Evolutionary conservation across 1,140 invertebrate genomes (phyloP).

Genomic region (Anastatus disparis): DNA sequence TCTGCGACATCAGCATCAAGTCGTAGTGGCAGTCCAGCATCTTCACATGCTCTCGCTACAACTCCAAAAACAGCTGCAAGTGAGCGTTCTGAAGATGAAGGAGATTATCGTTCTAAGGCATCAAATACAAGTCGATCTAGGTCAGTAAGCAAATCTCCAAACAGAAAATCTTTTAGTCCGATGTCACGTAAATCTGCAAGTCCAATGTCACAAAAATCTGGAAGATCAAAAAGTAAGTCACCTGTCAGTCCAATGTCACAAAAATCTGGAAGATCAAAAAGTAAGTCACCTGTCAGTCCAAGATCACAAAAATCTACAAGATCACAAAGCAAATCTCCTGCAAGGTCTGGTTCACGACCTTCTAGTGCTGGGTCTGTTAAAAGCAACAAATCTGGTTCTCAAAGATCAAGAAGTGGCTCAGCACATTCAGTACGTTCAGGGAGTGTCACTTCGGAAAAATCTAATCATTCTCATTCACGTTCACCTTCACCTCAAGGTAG

Average conservation of each 20-base stretch:
- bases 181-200: conserved; percentile 52
- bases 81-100: conserved; percentile 53
- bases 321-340: conserved; percentile 56
- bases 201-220: conserved; percentile 51
- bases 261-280: too few relatives aligned
- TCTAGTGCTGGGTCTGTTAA: conserved; percentile 56
- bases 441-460: conserved; percentile 36
- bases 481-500: conserved; percentile 56
- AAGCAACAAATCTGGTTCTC: conserved; percentile 62
- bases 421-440: conserved; percentile 45
- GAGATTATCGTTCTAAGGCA: conserved; percentile 48
- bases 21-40: conserved; percentile 53
- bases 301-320: conserved; percentile 55
- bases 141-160: conserved; percentile 54
- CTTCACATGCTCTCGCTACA: conserved; percentile 48
- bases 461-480: conserved; percentile 55
- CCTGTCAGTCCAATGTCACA: conserved; percentile 53
- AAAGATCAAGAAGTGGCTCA: conserved; percentile 58
- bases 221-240: too few relatives aligned
- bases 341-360: conserved; percentile 50
- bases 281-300: conserved; percentile 51
- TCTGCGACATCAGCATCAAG: conserved; percentile 60
- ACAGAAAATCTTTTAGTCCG: conserved; percentile 51
- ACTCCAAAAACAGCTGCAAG: conserved; percentile 48
- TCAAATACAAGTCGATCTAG: conserved; percentile 55